phyloP scores from a whole-genome alignment of 2,888 invertebrate species.

The Eustalomyia histrio region DNA sequence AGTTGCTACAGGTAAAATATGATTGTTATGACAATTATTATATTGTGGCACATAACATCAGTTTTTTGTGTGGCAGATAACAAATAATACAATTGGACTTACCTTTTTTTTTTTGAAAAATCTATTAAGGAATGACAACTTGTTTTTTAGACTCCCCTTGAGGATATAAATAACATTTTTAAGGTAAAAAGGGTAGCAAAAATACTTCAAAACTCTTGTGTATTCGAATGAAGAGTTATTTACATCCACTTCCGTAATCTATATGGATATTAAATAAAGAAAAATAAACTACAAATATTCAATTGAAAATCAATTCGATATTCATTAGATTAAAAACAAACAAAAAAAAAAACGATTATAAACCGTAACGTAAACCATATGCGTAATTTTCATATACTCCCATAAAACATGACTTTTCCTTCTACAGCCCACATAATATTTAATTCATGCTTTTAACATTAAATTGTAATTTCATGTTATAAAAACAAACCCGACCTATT shows the following conservation, averaged over 20 bases:
- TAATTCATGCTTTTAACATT: conserved; percentile 42
- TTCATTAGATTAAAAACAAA: conserved; percentile 36
- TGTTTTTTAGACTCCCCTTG: conserved; percentile 17
- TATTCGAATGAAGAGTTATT: not conserved
- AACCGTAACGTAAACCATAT: conserved; percentile 24
- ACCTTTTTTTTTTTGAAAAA: not conserved
- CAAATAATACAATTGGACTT: conserved; percentile 10
- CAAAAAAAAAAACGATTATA: conserved; percentile 32
- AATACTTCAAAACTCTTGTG: not conserved
- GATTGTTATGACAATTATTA: conserved; percentile 49
- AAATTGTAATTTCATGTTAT: conserved; percentile 34
- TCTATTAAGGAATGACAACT: not conserved
- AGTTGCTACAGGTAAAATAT: conserved; percentile 50
- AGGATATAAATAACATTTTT: not conserved
- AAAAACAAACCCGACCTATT: conserved; percentile 3
- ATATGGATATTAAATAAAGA: not conserved
- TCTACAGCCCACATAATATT: not conserved
- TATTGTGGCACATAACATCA: conserved; percentile 24
- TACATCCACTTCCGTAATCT: not conserved
- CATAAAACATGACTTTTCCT: not conserved
- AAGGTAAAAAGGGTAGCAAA: not conserved
- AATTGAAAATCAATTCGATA: conserved; percentile 55
- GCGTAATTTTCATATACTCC: conserved; percentile 2
- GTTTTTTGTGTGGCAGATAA: conserved; percentile 2
- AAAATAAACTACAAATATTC: not conserved